Evolutionary conservation across 2,113 vertebrate genomes (phyloP).

Genomic region (Ploceus nigricollis): DNA sequence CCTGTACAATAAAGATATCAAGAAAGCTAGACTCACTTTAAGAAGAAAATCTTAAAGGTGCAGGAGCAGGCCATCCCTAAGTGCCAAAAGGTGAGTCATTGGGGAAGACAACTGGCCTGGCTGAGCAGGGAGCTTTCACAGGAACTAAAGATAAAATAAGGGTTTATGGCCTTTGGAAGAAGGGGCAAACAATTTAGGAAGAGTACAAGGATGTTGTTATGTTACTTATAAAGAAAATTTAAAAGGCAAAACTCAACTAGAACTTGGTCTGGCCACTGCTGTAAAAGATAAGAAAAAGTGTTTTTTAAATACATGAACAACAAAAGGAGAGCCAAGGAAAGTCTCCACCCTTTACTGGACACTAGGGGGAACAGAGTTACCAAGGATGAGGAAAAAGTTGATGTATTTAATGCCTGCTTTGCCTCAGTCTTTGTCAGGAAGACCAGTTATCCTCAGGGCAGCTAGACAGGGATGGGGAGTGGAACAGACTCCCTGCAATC

Average conservation of each 20-base stretch:
- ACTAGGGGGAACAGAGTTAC: background rate
- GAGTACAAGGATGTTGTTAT: background rate
- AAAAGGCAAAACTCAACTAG: background rate
- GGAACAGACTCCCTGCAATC: background rate
- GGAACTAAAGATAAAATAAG: background rate
- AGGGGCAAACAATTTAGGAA: background rate
- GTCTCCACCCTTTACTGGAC: background rate
- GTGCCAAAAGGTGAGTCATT: background rate
- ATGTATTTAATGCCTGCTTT: background rate
- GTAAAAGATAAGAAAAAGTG: background rate
- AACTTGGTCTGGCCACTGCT: background rate
- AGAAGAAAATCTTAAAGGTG: background rate
- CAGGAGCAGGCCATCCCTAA: background rate
- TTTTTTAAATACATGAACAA: background rate
- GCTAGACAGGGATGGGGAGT: background rate
- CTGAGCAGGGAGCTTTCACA: background rate
- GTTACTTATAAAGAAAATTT: background rate
- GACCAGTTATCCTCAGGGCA: background rate
- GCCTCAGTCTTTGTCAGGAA: background rate
- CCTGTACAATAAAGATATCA: background rate
- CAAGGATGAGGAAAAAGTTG: background rate
- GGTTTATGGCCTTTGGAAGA: background rate
- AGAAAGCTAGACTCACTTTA: background rate
- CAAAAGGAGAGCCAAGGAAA: background rate
- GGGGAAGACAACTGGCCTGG: background rate